Percentiles rank a stretch among this genome's conserved stretches.
Evolutionary conservation across 2,888 invertebrate species (phyloP).

Genomic region (Exocentrus adspersus): DNA sequence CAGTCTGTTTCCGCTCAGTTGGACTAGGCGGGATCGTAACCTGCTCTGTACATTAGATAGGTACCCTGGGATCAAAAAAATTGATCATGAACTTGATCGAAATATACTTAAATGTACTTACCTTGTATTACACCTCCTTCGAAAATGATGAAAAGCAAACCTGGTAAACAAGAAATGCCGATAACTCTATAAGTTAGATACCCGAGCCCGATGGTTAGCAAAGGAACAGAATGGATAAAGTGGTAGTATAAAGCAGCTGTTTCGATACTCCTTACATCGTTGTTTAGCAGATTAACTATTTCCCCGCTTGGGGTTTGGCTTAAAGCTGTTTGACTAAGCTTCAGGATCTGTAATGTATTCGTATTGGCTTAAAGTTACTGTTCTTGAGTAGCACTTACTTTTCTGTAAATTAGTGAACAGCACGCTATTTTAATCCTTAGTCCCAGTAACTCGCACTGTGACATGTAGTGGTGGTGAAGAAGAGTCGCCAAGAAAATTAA

Average conservation of each 20-base stretch:
- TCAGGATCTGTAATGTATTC: slow-evolving; percentile 66
- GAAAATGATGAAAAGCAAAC: slow-evolving; percentile 68
- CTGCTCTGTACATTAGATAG: slow-evolving; percentile 62
- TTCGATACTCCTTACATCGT: slow-evolving; percentile 86
- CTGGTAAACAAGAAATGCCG: slow-evolving; percentile 69
- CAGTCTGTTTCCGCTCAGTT: slow-evolving; percentile 72
- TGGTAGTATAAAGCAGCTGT: slow-evolving; percentile 76
- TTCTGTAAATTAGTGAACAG: slow-evolving; percentile 84
- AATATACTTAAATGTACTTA: slow-evolving; percentile 41
- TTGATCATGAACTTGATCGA: neutral
- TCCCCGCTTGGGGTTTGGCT: slow-evolving; percentile 85
- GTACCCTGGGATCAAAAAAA: slow-evolving; percentile 54
- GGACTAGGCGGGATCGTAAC: slow-evolving; percentile 62
- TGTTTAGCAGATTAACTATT: slow-evolving; percentile 84
- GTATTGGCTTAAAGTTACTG: too few relatives aligned
- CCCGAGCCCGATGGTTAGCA: slow-evolving; percentile 73
- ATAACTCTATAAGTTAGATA: slow-evolving; percentile 68
- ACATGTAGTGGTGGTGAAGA: slow-evolving; percentile 71
- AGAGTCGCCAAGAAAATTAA: slow-evolving; percentile 69
- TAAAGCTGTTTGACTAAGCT: slow-evolving; percentile 74
- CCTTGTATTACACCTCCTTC: slow-evolving; percentile 67
- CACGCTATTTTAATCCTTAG: slow-evolving; percentile 79
- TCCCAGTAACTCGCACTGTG: slow-evolving; percentile 75
- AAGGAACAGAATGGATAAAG: slow-evolving; percentile 83
- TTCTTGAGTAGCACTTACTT: slow-evolving; percentile 66